phyloP scores from a whole-genome alignment of 2,797 vertebrate species.

The Chromis chromis region DNA sequence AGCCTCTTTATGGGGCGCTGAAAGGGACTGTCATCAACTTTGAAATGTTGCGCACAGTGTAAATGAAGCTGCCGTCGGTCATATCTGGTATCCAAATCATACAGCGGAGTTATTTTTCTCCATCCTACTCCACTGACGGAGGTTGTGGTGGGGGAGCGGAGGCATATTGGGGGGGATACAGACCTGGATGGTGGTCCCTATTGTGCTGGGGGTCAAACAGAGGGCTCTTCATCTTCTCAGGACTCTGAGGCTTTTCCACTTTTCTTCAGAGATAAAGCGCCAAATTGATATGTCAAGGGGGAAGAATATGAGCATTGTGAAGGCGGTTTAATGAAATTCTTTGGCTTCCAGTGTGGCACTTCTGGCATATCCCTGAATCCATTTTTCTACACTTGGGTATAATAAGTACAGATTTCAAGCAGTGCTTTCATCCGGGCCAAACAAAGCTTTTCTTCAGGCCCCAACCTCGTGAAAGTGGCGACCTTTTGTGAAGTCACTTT shows the following conservation, averaged over 20 bases:
- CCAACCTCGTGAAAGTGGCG: slow-evolving; percentile 6
- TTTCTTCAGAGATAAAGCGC: slow-evolving; percentile 54
- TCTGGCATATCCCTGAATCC: slow-evolving; percentile 47
- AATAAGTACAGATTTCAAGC: slow-evolving; percentile 39
- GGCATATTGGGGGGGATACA: slow-evolving; percentile 33
- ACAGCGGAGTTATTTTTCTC: background rate
- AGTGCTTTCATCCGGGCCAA: slow-evolving; percentile 31
- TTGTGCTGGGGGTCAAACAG: slow-evolving; percentile 61
- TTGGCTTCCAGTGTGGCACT: slow-evolving; percentile 55
- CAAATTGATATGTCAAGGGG: slow-evolving; percentile 52
- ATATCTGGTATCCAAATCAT: slow-evolving; percentile 8
- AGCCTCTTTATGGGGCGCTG: slow-evolving; percentile 51
- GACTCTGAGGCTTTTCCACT: slow-evolving; percentile 26
- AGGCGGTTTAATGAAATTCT: slow-evolving; percentile 59
- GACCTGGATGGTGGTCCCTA: slow-evolving; percentile 54
- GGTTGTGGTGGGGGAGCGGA: slow-evolving; percentile 11
- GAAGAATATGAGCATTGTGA: slow-evolving; percentile 60
- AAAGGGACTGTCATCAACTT: slow-evolving; percentile 62
- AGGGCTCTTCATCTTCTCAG: slow-evolving; percentile 44
- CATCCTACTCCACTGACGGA: no score
- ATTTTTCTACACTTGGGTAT: slow-evolving; percentile 55
- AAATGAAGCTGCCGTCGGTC: slow-evolving; percentile 22
- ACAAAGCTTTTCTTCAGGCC: slow-evolving; percentile 36
- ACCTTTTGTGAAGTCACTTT: background rate
- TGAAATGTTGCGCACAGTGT: slow-evolving; percentile 19